Percentiles rank a stretch among this genome's conserved stretches.
phyloP scores from a whole-genome alignment of 1,140 invertebrate genomes.

The Spodoptera litura region DNA sequence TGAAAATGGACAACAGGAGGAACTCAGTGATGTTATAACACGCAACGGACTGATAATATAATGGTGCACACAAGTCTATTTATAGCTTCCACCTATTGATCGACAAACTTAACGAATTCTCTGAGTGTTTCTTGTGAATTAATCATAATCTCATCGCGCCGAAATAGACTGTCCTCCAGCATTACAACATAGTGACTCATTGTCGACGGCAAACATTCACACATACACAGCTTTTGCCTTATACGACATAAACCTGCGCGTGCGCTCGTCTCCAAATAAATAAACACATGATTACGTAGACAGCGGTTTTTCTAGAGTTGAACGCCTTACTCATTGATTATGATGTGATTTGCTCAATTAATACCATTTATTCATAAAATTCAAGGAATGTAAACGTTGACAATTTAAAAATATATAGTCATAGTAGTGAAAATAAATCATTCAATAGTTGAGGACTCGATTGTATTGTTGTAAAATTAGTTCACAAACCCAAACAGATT shows the following conservation, averaged over 20 bases:
- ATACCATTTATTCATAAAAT: slow-evolving; percentile 62
- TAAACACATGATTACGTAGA: slow-evolving; percentile 71
- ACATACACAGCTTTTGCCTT: slow-evolving; percentile 68
- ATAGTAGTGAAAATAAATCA: slow-evolving; percentile 27
- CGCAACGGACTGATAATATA: neutral
- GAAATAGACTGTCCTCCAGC: slow-evolving; percentile 80
- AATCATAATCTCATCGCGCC: slow-evolving; percentile 81
- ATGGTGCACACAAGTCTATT: neutral
- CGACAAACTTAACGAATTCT: slow-evolving; percentile 51
- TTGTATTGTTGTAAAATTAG: slow-evolving; percentile 37
- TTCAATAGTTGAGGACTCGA: neutral
- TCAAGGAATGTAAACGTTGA: slow-evolving; percentile 59
- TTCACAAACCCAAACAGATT: slow-evolving; percentile 29
- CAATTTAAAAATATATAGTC: slow-evolving; percentile 29
- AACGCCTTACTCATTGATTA: slow-evolving; percentile 58
- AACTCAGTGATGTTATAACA: no score
- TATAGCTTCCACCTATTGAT: slow-evolving; percentile 7
- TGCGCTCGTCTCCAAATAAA: slow-evolving; percentile 69
- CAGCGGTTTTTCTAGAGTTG: slow-evolving; percentile 66
- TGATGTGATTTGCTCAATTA: slow-evolving; percentile 63
- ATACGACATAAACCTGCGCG: slow-evolving; percentile 67
- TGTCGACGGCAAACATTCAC: slow-evolving; percentile 65
- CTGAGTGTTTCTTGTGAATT: slow-evolving; percentile 72
- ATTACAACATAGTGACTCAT: slow-evolving; percentile 80
- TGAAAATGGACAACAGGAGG: no score